Evolutionary conservation across 2,797 vertebrate species (phyloP).

Genomic region (Vultur gryphus): DNA sequence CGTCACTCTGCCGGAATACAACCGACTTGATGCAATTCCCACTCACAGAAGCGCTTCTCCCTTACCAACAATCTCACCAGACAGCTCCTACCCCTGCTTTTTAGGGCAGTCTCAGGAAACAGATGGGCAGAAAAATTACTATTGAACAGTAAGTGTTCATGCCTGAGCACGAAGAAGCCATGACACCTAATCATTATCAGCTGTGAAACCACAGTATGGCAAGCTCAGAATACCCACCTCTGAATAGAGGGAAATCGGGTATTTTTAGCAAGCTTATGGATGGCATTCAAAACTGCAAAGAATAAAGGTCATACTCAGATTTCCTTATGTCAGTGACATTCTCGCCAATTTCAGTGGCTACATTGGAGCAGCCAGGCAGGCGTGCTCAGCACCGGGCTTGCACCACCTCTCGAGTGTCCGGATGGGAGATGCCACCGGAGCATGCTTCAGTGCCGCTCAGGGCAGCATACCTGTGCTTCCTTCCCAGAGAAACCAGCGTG

Average conservation of each 20-base stretch:
- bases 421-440: not conserved
- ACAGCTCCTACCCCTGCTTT: not conserved
- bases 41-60: not conserved
- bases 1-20: not conserved
- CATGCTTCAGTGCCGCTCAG: not conserved
- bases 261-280: not conserved
- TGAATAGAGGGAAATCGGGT: not conserved
- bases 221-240: not conserved
- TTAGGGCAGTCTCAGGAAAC: not conserved
- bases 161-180: not conserved
- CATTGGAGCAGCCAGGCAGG: not conserved
- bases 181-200: not conserved
- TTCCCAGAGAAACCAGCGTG: not conserved
- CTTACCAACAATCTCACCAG: not conserved
- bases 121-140: not conserved
- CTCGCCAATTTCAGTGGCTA: not conserved
- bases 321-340: not conserved
- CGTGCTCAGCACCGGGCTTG: not conserved
- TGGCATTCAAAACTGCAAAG: not conserved
- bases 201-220: not conserved
- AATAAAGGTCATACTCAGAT: not conserved
- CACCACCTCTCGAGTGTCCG: not conserved
- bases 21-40: not conserved
- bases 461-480: not conserved
- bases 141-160: not conserved